These are phyloP conservation scores for Crambe crambe DNA, from an alignment of 37 sponge, comb jelly and placozoan species.

Conservation along the genomic window DNA sequence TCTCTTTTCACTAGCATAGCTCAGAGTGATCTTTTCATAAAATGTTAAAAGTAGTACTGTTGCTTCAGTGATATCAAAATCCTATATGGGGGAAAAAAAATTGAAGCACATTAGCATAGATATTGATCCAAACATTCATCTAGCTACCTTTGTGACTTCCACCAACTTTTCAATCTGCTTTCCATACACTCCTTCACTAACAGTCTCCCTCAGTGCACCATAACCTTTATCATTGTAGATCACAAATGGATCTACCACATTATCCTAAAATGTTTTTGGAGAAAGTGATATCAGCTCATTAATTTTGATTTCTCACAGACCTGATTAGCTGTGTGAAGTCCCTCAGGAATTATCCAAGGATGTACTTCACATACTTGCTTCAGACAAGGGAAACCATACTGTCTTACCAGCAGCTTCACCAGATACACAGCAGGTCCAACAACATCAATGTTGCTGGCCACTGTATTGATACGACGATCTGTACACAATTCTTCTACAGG, in stretches of 20 bases:
- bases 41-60: slow-evolving; percentile 20
- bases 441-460: too few relatives aligned
- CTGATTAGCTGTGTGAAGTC: too few relatives aligned
- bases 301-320: too few relatives aligned
- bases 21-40: slow-evolving; percentile 20
- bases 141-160: slow-evolving; percentile 21
- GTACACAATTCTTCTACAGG: too few relatives aligned
- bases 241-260: slow-evolving; percentile 59
- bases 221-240: slow-evolving; percentile 56
- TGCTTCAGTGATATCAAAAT: slow-evolving; percentile 4
- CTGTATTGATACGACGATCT: too few relatives aligned
- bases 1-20: neutral
- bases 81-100: neutral
- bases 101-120: too few relatives aligned
- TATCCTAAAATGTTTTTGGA: slow-evolving; percentile 42
- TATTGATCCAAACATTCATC: neutral
- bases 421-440: too few relatives aligned
- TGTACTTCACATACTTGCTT: too few relatives aligned
- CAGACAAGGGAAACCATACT: too few relatives aligned
- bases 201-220: slow-evolving; percentile 31
- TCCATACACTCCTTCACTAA: slow-evolving; percentile 46
- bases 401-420: too few relatives aligned
- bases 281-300: too few relatives aligned
- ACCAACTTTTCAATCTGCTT: slow-evolving; percentile 17
- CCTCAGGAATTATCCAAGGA: too few relatives aligned